Base-by-base conservation (phyloP, 2,797 vertebrate genomes). In the Gymnoscopelus microlampas region DNA sequence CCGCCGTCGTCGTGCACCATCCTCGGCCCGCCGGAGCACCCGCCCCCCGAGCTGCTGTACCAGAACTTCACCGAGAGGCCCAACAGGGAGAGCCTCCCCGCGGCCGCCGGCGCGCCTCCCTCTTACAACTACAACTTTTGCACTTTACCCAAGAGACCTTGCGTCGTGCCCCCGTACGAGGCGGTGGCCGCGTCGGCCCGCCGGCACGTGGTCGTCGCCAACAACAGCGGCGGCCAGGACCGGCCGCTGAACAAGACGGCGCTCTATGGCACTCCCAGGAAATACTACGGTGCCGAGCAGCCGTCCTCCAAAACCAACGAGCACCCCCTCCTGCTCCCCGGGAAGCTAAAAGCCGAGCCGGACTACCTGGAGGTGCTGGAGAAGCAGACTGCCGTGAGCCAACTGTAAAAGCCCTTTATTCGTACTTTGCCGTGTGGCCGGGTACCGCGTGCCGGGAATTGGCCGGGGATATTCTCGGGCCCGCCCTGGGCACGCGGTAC, bases 301-400 rank as follows among this genome's bases (percentile, higher is more conserved):
- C 93, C 93, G 61, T 93, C 94, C 76, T 93, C 94, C 76, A 98
- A 96, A 92, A 95, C 82, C 83, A 84, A 91, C 0, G 96, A 97
- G 79, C 96, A 97, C 77, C 95, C 96, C 60, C 94, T 97, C 8
- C 85, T 91, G 88, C 94, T 98, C 72, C 95, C 95, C 73, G 96
- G 95, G 79, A 99, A 98, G 88, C 92, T 96, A 88, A 97, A 97
- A 89, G 95, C 95, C 78, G 96, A 99, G 91, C 97, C 98, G 71
- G 98, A 99, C 95, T 99, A 99, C 95, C 95, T 99, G 94, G 98
- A 99, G 93, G 96, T 99, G 95, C 95, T 99, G 94, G 97, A 99
- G 89, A 99, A 98, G 95, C 98, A 98, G 93, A 99, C 97, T 93
- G 96, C 96, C 49, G 98, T 98, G 95, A 99, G 97, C 94, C 97